Evolutionary conservation across 2,797 vertebrate species (phyloP), one percentile per base, ranked within the genome.

Genomic region (Coilia nasus): DNA sequence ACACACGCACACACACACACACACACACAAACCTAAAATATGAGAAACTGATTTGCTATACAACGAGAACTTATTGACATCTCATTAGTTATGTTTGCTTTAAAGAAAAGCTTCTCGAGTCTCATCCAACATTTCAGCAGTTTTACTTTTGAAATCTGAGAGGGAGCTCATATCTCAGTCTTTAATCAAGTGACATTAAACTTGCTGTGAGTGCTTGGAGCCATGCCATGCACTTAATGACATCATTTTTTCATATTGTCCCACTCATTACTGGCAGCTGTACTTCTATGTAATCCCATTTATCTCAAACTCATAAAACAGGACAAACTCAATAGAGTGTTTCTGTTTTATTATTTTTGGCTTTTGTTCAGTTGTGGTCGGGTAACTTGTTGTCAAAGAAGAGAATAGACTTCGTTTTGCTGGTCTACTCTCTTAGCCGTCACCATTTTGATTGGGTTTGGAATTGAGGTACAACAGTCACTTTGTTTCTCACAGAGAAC

Each of bases 381-480:
- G 28, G 11, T 31, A 35, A 35, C 14, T 1, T 17, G 67, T 35
- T 75, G 67, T 75, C 67, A 75, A 35, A 35, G 67, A 35, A 15
- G 28, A 7, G 67, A 19, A 35, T 35, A 17, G 67, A 75, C 67
- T 75, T 14, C 3, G 28, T 41, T 75, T 75, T 19, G 31, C 28
- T 35, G 28, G 3, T 75, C 14, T 75, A 31, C 15, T 35, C 7
- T 31, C 28, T 35, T 31, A 15, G 28, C 31, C 14, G 0, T 75
- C 15, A 31, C 25, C 67, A 31, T 14, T 75, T 17, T 75, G 67
- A 75, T 75, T 75, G 67, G 67, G 67, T 75, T 75, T 75, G 67
- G 31, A 41, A 75, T 75, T 75, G 67, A 75, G 31, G 67, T 35
- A 28, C 28, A 75, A 41, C 67, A 31, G 67, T 41, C 67, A 75